Evolutionary conservation across 1,140 invertebrate genomes (phyloP).

Genomic region (Marisa cornuarietis): DNA sequence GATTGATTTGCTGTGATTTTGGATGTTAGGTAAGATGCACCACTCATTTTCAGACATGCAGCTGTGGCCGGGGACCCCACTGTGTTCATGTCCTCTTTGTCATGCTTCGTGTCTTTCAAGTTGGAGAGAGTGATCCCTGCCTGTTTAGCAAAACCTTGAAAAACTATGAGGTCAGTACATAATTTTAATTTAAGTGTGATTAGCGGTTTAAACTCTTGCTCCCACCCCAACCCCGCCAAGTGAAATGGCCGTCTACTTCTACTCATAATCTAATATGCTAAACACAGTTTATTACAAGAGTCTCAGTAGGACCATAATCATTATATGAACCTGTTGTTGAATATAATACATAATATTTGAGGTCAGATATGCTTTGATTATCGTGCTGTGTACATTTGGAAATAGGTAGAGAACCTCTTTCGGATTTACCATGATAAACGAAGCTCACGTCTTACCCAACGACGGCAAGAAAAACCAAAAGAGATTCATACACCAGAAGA

Average conservation of each 20-base stretch:
- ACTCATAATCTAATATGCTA: no score
- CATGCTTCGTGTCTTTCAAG: slow-evolving; percentile 68
- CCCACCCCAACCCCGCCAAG: no score
- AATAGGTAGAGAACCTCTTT: slow-evolving; percentile 65
- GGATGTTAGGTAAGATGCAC: no score
- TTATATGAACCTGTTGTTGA: no score
- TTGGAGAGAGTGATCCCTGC: slow-evolving; percentile 62
- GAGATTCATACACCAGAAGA: slow-evolving; percentile 26
- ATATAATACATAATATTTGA: slow-evolving; percentile 39
- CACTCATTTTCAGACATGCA: slow-evolving; percentile 63
- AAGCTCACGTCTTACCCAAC: slow-evolving; percentile 46
- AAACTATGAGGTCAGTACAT: slow-evolving; percentile 66
- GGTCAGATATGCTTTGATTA: slow-evolving; percentile 45
- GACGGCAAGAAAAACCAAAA: slow-evolving; percentile 33
- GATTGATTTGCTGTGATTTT: no score
- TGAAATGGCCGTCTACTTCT: no score
- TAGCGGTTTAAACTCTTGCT: background rate
- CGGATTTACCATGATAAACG: slow-evolving; percentile 61
- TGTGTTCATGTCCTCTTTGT: slow-evolving; percentile 69
- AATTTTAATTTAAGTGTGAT: background rate
- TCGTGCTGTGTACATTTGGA: background rate
- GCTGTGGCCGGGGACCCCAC: slow-evolving; percentile 65
- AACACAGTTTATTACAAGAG: no score
- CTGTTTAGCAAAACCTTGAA: slow-evolving; percentile 66
- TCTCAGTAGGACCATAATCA: no score